These are phyloP conservation scores for Eunapius fragilis DNA, from an alignment of 37 sponge, comb jelly and placozoan genomes.

Conservation along the genomic window DNA sequence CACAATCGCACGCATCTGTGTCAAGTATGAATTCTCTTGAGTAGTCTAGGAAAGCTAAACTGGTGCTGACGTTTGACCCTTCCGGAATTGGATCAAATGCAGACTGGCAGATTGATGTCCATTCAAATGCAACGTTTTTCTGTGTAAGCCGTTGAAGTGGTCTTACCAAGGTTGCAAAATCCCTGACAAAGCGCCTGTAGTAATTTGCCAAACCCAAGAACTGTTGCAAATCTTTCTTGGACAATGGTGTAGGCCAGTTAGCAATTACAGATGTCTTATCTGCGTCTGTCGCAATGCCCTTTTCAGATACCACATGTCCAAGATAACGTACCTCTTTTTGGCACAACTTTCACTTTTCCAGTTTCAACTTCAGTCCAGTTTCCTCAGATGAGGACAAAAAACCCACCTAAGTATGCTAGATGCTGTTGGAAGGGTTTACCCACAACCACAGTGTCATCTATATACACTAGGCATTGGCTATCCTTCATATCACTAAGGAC, in stretches of 20 bases:
- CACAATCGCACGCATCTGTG: constrained; percentile 3
- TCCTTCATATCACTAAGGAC: not conserved
- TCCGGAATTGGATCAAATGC: constrained; percentile 1
- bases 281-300: not conserved
- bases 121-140: not conserved
- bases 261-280: not conserved
- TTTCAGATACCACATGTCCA: not conserved
- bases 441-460: constrained; percentile 22
- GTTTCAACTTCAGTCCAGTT: not conserved
- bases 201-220: constrained; percentile 17
- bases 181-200: not conserved
- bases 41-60: not conserved
- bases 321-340: not conserved
- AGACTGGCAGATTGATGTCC: not conserved
- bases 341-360: not conserved
- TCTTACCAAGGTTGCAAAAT: constrained; percentile 11
- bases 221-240: constrained; percentile 4
- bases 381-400: not conserved
- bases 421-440: constrained; percentile 12
- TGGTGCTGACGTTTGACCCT: not conserved
- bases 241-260: constrained; percentile 10
- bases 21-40: not conserved
- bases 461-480: constrained; percentile 14
- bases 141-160: constrained; percentile 13
- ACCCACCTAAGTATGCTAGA: constrained; percentile 8